phyloP scores from a whole-genome alignment of 1,140 invertebrate species.

The Globodera rostochiensis region DNA sequence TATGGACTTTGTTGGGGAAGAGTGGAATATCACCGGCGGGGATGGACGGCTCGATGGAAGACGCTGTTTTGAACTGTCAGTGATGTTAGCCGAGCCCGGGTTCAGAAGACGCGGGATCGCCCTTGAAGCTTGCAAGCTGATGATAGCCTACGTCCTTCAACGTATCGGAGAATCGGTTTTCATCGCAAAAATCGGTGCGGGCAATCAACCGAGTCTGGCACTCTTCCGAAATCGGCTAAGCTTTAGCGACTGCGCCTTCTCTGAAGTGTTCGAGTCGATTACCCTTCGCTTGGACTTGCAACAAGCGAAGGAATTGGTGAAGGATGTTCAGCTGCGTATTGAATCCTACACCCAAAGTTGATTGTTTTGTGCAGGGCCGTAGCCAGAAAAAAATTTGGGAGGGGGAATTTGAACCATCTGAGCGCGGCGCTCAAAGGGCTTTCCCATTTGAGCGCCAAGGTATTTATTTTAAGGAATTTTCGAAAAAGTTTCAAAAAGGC shows the following conservation, averaged over 20 bases:
- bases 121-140: conserved; percentile 24
- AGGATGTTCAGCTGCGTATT: not conserved
- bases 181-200: conserved; percentile 33
- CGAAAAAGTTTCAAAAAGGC: no score
- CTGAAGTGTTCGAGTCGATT: conserved; percentile 22
- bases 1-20: not conserved
- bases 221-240: conserved; percentile 24
- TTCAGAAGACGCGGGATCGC: conserved; percentile 35
- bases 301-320: conserved; percentile 14
- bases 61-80: conserved; percentile 37
- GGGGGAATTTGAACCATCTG: no score
- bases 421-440: no score
- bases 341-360: not conserved
- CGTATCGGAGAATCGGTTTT: conserved; percentile 14
- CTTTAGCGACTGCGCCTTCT: conserved; percentile 19
- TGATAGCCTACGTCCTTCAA: conserved; percentile 31
- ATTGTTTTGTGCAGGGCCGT: no score
- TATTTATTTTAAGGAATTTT: no score
- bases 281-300: conserved; percentile 7
- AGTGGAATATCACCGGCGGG: not conserved
- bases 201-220: conserved; percentile 28
- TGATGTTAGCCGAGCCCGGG: conserved; percentile 36
- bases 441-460: no score
- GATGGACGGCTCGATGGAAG: conserved; percentile 5
- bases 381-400: no score